phyloP scores from a whole-genome alignment of 2,888 invertebrate species.

The Torymus tubicola region DNA sequence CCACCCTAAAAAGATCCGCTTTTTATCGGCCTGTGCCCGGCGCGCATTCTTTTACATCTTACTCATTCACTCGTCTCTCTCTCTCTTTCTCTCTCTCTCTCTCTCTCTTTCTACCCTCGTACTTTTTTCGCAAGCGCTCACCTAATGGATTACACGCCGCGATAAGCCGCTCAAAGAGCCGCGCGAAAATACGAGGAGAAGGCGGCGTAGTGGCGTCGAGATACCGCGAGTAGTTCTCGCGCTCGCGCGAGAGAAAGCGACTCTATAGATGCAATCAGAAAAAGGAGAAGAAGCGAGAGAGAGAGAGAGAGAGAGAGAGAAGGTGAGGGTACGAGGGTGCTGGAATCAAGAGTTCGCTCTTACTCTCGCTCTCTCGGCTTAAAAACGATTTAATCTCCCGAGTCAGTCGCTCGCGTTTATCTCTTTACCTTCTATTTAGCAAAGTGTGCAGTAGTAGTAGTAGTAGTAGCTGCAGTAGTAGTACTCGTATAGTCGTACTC shows the following conservation, averaged over 20 bases:
- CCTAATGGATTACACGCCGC: slow-evolving; percentile 51
- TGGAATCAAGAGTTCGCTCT: slow-evolving; percentile 37
- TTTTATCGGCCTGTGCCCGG: background rate
- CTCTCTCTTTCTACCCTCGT: background rate
- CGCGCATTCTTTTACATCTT: background rate
- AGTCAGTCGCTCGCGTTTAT: slow-evolving; percentile 54
- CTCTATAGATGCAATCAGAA: slow-evolving; percentile 50
- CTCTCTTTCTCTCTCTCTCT: background rate
- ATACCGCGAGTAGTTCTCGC: background rate
- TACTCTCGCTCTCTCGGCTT: slow-evolving; percentile 48
- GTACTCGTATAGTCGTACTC: no score
- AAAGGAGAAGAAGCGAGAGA: slow-evolving; percentile 7
- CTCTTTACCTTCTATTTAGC: slow-evolving; percentile 56
- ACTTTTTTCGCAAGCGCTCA: background rate
- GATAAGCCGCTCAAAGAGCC: slow-evolving; percentile 3
- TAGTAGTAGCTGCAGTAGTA: no score
- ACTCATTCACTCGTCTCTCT: background rate
- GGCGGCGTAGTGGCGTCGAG: background rate
- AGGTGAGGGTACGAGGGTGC: no score
- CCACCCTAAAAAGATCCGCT: slow-evolving; percentile 6
- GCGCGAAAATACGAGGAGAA: background rate
- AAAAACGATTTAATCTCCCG: slow-evolving; percentile 64
- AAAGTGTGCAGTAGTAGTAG: background rate
- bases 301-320: slow-evolving; percentile 10
- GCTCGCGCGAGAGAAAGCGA: background rate